Conservation (phyloP, 2,888 invertebrate species). For the Escarpia spicata region DNA sequence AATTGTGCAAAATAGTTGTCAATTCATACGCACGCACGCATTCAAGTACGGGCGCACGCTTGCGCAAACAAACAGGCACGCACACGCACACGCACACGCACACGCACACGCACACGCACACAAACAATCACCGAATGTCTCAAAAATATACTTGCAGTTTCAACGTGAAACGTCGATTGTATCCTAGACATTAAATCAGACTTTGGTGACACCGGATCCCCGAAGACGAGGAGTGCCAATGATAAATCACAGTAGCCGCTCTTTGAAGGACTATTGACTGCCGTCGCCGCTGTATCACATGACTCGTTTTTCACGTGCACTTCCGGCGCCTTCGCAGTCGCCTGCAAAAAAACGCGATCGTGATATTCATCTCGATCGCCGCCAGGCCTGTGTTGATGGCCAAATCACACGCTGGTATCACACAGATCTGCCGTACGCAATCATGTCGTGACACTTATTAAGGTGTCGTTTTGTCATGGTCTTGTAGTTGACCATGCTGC, state of each 20-base stretch:
- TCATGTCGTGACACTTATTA: too few species aligned
- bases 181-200: not conserved
- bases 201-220: not conserved
- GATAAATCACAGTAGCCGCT: not conserved
- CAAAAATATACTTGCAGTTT: not conserved
- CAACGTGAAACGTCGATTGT: not conserved
- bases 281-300: not conserved
- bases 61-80: not conserved
- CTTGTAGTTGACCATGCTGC: too few species aligned
- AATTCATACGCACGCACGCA: constrained; percentile 7
- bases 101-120: constrained; percentile 6
- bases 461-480: too few species aligned
- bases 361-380: not conserved
- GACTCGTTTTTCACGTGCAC: not conserved
- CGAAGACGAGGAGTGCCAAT: not conserved
- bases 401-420: not conserved
- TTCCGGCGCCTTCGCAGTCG: not conserved
- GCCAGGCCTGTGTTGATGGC: not conserved
- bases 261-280: not conserved
- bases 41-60: too few species aligned
- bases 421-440: too few species aligned
- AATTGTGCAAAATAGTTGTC: too few species aligned
- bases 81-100: constrained; percentile 22
- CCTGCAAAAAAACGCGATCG: not conserved
- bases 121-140: too few species aligned